A percentile compares a stretch with the other conserved stretches of the same genome.
phyloP scores from a whole-genome alignment of 2,113 vertebrate genomes.

The Setophaga kirtlandii region DNA sequence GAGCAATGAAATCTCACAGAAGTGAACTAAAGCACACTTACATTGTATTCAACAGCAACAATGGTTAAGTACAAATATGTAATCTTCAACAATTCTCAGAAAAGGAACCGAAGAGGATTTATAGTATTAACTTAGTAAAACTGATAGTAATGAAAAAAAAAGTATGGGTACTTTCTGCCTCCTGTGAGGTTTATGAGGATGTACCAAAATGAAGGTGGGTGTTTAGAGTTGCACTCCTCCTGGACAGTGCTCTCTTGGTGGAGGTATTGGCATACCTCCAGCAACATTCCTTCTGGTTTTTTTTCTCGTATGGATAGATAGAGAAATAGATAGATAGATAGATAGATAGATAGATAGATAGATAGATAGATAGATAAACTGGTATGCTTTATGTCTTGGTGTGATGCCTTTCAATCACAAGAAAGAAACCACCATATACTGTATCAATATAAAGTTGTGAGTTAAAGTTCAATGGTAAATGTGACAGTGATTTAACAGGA shows the following conservation, averaged over 20 bases:
- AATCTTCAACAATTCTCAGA: not conserved
- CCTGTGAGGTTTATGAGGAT: not conserved
- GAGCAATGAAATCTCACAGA: not conserved
- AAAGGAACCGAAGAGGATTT: not conserved
- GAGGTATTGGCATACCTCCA: not conserved
- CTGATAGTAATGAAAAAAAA: not conserved
- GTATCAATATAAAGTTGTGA: not conserved
- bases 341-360: too few species aligned
- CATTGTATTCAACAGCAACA: not conserved
- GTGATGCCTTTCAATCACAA: not conserved
- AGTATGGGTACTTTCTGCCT: not conserved
- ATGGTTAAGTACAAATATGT: not conserved
- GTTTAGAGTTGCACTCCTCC: not conserved
- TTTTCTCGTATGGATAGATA: not conserved
- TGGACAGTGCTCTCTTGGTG: not conserved
- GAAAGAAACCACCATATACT: not conserved
- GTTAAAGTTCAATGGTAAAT: not conserved
- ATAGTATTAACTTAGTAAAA: not conserved
- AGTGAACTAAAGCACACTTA: not conserved
- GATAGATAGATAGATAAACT: not conserved
- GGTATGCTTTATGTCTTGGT: not conserved
- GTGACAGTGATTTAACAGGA: not conserved
- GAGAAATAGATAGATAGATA: too few species aligned
- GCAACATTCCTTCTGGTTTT: not conserved
- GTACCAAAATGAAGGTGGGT: not conserved